phyloP scores from a whole-genome alignment of 2,113 vertebrate species.

The Mastomys coucha region DNA sequence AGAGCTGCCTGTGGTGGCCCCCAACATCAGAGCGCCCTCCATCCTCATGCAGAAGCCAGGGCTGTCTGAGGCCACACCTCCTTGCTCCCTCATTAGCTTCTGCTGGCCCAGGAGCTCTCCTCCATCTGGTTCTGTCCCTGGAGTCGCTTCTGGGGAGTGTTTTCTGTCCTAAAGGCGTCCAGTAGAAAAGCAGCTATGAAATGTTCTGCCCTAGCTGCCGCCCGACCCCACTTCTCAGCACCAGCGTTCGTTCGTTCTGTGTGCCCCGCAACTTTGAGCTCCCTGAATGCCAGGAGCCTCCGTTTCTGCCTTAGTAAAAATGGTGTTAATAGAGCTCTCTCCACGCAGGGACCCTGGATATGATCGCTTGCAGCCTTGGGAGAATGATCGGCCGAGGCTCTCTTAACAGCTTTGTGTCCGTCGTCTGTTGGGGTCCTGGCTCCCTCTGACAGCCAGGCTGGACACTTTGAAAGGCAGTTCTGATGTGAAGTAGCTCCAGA shows the following conservation, averaged over 20 bases:
- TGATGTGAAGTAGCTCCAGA: rapidly evolving
- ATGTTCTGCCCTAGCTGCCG: not conserved
- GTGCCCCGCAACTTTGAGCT: not conserved
- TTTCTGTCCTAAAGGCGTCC: not conserved
- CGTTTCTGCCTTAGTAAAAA: not conserved
- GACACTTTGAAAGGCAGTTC: not conserved
- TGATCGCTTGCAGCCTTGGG: not conserved
- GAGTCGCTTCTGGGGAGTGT: not conserved
- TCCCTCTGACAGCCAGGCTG: not conserved
- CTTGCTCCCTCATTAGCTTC: not conserved
- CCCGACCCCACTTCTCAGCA: not conserved
- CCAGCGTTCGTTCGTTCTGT: not conserved
- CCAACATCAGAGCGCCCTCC: not conserved
- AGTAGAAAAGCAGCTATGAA: not conserved
- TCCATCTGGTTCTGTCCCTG: too few relatives aligned
- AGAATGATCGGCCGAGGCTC: not conserved
- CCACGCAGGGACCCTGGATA: too few relatives aligned
- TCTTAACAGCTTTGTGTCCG: not conserved
- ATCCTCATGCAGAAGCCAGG: not conserved
- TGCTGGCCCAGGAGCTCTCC: not conserved
- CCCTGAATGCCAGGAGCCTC: not conserved
- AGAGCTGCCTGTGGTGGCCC: not conserved
- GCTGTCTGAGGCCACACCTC: not conserved
- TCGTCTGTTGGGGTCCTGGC: not conserved
- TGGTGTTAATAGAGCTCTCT: not conserved